Conservation (phyloP, 2,797 vertebrate genomes). For the Sylvilagus floridanus region DNA sequence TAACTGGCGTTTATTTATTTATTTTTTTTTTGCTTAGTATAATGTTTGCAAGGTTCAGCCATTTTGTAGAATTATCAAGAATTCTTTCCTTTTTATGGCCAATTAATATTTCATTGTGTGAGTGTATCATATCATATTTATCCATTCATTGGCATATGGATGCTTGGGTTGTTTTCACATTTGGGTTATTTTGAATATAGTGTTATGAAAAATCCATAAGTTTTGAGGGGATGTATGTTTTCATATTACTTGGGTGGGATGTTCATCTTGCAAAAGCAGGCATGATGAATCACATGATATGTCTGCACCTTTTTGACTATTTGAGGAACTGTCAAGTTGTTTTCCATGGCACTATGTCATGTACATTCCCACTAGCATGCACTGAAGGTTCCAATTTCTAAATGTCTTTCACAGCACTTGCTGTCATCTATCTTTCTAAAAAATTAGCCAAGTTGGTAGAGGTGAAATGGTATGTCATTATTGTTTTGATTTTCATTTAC, state of each 20-base stretch:
- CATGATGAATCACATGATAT: not conserved
- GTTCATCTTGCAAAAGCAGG: not conserved
- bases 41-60: not conserved
- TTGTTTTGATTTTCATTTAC: slow-evolving; percentile 25
- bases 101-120: not conserved
- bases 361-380: not conserved
- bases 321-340: not conserved
- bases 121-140: not conserved
- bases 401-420: not conserved
- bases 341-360: not conserved
- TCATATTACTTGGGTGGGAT: not conserved
- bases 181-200: not conserved
- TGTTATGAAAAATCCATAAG: not conserved
- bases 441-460: not conserved
- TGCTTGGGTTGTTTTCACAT: not conserved
- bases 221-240: not conserved
- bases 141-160: not conserved
- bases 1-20: too few species aligned
- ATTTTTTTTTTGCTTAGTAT: not conserved
- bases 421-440: not conserved
- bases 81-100: not conserved
- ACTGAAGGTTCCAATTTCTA: not conserved
- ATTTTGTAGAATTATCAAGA: not conserved
- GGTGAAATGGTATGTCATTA: not conserved
- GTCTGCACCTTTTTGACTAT: not conserved